A percentile compares a stretch with the other conserved stretches of the same genome.
Evolutionary conservation across 2,888 invertebrate genomes (phyloP).

Genomic region (Acholoe squamosa): DNA sequence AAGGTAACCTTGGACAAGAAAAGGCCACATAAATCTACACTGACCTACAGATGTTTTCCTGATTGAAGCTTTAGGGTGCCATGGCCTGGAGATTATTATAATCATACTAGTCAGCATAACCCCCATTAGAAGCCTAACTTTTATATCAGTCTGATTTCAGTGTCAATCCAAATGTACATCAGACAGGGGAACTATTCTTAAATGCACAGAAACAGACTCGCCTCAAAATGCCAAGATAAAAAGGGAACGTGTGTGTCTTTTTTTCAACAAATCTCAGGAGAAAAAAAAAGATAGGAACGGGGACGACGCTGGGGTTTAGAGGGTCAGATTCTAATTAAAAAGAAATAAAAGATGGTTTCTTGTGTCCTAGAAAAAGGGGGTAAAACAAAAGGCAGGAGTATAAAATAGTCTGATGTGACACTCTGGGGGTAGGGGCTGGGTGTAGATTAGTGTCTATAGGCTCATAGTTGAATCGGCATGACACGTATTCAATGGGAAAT

Average conservation of each 20-base stretch:
- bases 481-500: slow-evolving; percentile 13
- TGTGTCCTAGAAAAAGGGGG: not conserved
- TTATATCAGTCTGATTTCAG: too few relatives aligned
- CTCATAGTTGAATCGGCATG: not conserved
- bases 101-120: too few relatives aligned
- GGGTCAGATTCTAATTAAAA: slow-evolving; percentile 27
- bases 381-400: slow-evolving; percentile 2
- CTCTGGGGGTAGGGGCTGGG: not conserved
- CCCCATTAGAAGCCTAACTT: too few relatives aligned
- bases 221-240: too few relatives aligned
- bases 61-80: too few relatives aligned
- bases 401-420: not conserved
- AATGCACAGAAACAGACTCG: too few relatives aligned
- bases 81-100: too few relatives aligned
- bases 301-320: not conserved
- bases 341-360: slow-evolving; percentile 27
- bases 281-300: not conserved
- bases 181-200: too few relatives aligned
- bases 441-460: not conserved
- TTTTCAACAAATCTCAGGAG: not conserved
- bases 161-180: too few relatives aligned
- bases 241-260: not conserved
- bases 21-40: too few relatives aligned
- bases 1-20: too few relatives aligned
- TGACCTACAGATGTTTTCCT: too few relatives aligned